Conservation (phyloP, 2,113 vertebrate species). For the Eira barbara region DNA sequence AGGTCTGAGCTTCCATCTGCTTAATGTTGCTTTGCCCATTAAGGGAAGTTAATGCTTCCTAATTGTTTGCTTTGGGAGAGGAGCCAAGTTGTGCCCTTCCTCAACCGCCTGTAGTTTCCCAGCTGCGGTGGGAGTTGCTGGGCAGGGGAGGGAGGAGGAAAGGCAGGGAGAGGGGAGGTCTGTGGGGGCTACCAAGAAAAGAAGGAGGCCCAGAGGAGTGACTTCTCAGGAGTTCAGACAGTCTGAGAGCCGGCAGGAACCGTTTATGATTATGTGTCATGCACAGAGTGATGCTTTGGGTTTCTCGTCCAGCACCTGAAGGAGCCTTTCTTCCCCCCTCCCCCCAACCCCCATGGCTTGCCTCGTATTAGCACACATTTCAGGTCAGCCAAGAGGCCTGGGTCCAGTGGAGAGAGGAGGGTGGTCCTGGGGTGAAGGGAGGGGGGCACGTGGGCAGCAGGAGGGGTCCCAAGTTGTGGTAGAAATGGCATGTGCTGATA, state of each 20-base stretch:
- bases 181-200: not conserved
- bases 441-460: not conserved
- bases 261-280: accelerated
- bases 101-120: not conserved
- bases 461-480: not conserved
- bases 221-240: too few species aligned
- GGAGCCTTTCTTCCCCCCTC: not conserved
- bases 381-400: not conserved
- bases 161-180: not conserved
- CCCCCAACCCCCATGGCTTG: not conserved
- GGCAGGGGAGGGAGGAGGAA: not conserved
- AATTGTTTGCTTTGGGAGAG: slow-evolving; percentile 73
- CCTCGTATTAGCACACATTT: not conserved
- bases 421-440: not conserved
- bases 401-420: not conserved
- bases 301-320: not conserved
- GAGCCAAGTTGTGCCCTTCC: slow-evolving; percentile 47
- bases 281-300: not conserved
- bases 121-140: not conserved
- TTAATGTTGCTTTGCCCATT: slow-evolving; percentile 77
- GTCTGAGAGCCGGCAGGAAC: not conserved
- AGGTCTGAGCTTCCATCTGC: slow-evolving; percentile 74
- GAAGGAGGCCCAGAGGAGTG: accelerated
- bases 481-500: not conserved
- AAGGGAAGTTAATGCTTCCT: slow-evolving; percentile 76